Conservation (phyloP, 2,113 vertebrate genomes). For the Xiphophorus couchianus region DNA sequence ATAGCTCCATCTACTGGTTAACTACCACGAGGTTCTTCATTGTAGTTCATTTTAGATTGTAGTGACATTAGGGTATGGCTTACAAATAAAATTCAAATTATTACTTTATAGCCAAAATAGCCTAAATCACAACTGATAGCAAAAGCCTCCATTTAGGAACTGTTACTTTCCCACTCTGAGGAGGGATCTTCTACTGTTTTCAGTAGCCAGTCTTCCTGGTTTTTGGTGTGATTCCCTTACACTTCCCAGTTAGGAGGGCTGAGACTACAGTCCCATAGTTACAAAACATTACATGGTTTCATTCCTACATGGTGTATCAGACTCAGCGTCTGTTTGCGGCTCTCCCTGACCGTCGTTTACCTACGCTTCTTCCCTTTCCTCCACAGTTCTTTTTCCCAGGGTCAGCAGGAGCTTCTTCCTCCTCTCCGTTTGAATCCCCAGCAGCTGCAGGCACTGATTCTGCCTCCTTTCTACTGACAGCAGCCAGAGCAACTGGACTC, state of each 20-base stretch:
- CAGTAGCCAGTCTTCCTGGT: not conserved
- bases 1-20: not conserved
- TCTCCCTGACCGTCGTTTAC: slow-evolving; percentile 72
- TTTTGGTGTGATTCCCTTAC: slow-evolving; percentile 15
- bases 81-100: not conserved
- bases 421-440: slow-evolving; percentile 45
- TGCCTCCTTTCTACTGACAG: slow-evolving; percentile 22
- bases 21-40: not conserved
- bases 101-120: not conserved
- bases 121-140: not conserved
- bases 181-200: slow-evolving; percentile 13
- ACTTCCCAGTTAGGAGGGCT: slow-evolving; percentile 18
- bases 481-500: slow-evolving; percentile 17
- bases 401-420: slow-evolving; percentile 10
- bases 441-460: slow-evolving; percentile 1
- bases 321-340: slow-evolving; percentile 63
- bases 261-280: slow-evolving; percentile 26
- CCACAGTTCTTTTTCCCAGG: slow-evolving; percentile 37
- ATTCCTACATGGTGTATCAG: not conserved
- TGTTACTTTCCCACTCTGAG: slow-evolving; percentile 43
- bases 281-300: not conserved
- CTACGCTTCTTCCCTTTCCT: slow-evolving; percentile 48
- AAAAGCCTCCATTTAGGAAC: not conserved
- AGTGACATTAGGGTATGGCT: not conserved
- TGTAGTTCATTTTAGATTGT: not conserved